phyloP scores from a whole-genome alignment of 1,140 invertebrate species.

The Parapsyche elsis region DNA sequence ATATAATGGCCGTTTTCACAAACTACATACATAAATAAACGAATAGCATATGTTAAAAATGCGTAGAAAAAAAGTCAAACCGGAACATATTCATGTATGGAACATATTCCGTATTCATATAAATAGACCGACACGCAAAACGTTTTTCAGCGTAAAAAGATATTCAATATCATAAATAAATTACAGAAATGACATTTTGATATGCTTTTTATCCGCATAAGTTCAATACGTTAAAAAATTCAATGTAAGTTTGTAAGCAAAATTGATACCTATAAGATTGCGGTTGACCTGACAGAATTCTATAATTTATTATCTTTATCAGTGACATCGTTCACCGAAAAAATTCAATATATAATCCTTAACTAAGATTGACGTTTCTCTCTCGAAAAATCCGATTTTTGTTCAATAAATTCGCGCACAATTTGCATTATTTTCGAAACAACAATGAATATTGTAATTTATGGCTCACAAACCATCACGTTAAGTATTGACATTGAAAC shows the following conservation, averaged over 20 bases:
- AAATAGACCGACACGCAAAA: no score
- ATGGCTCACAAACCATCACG: slow-evolving; percentile 14
- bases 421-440: slow-evolving; percentile 5
- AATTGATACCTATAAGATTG: slow-evolving; percentile 26
- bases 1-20: slow-evolving; percentile 6
- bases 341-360: slow-evolving; percentile 20
- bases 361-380: slow-evolving; percentile 20
- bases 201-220: no score
- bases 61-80: no score
- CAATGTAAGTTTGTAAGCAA: slow-evolving; percentile 9
- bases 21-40: not conserved
- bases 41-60: not conserved
- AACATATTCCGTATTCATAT: no score
- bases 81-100: no score
- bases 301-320: slow-evolving; percentile 23
- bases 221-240: no score
- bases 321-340: slow-evolving; percentile 17
- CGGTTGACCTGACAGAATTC: slow-evolving; percentile 14
- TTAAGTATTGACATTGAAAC: not conserved
- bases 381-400: slow-evolving; percentile 9
- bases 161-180: no score
- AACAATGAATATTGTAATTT: slow-evolving; percentile 18
- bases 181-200: no score
- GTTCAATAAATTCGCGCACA: slow-evolving; percentile 14
- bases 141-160: no score